phyloP scores from a whole-genome alignment of 1,140 invertebrate species.

The Lepidurus arcticus region DNA sequence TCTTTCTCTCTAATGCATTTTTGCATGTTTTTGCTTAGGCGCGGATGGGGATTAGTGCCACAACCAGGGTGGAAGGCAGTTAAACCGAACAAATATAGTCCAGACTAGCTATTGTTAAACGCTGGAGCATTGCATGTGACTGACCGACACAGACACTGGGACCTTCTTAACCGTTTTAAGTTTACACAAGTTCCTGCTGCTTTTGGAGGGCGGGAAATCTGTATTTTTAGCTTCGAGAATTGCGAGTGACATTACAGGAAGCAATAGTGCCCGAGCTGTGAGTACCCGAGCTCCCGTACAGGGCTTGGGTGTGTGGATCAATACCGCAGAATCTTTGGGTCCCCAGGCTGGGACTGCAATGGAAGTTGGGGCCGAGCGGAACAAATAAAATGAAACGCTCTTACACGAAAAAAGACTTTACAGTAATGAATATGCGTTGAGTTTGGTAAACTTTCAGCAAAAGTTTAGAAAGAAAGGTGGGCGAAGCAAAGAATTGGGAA shows the following conservation, averaged over 20 bases:
- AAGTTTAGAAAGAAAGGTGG: not conserved
- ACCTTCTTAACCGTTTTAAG: not conserved
- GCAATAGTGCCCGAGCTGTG: not conserved
- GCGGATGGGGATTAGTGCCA: not conserved
- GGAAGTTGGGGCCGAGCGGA: not conserved
- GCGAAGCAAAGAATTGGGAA: not conserved
- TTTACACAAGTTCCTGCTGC: not conserved
- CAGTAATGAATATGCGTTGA: not conserved
- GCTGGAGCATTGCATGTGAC: not conserved
- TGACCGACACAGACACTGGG: not conserved
- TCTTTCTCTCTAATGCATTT: not conserved
- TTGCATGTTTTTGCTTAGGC: not conserved
- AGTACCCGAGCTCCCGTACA: not conserved
- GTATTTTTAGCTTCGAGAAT: not conserved
- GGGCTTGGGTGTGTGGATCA: slow-evolving; percentile 5
- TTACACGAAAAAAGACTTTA: not conserved
- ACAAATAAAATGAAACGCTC: not conserved
- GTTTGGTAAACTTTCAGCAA: not conserved
- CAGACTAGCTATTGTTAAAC: slow-evolving; percentile 1
- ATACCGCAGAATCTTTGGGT: slow-evolving; percentile 7
- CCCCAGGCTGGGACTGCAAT: not conserved
- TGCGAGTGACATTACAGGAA: not conserved
- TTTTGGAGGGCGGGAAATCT: not conserved
- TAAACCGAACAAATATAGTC: not conserved
- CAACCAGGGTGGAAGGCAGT: not conserved